Evolutionary conservation across 2,113 vertebrate species (phyloP), one percentile per base, ranked within the genome.

Genomic region (Vicugna pacos): DNA sequence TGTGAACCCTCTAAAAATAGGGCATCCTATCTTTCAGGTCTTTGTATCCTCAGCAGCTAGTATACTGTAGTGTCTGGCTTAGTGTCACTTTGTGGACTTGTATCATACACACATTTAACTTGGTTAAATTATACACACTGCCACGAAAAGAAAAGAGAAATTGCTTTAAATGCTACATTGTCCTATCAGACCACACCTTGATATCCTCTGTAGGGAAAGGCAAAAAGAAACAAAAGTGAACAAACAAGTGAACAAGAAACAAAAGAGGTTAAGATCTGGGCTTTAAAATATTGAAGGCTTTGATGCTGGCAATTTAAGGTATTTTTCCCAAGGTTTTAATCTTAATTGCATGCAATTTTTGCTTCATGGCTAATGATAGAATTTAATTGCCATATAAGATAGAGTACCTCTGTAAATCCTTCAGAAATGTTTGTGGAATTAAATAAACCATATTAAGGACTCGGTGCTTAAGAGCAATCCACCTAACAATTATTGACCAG

Each of bases 341-440:
- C 54, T 89, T 48, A 62, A 60, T 64, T 83, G 48, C 30, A 26
- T 50, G 42, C 11, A 48, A 28, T 83, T 82, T 86, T 76, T 73
- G 54, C 56, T 22, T 88, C 13, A 13, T 38, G 2, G 15, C 20
- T 83, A 54, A 32, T 58, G 88, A 19, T 58, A 76, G 65, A 65
- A 76, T 58, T 64, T 80, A 70, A 52, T 26, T 52, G 32, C 64
- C 15, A 1, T 42, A 0, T 75, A 75, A 85, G 46, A 48, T 93
- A 38, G 35, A 50, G 6, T 60, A 16, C 17, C 32, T 89, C n/a
- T 86, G 6, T 76, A 76, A 89, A 81, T 20, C 32, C 81, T 82
- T 95, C 67, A 54, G 50, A 93, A 93, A 60, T 94, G 73, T 54
- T 67, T 94, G 62, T 92, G 64, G 35, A 82, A 69, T 91, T 82